Conservation (phyloP, 2,113 vertebrate genomes). For the Oncorhynchus clarkii region DNA sequence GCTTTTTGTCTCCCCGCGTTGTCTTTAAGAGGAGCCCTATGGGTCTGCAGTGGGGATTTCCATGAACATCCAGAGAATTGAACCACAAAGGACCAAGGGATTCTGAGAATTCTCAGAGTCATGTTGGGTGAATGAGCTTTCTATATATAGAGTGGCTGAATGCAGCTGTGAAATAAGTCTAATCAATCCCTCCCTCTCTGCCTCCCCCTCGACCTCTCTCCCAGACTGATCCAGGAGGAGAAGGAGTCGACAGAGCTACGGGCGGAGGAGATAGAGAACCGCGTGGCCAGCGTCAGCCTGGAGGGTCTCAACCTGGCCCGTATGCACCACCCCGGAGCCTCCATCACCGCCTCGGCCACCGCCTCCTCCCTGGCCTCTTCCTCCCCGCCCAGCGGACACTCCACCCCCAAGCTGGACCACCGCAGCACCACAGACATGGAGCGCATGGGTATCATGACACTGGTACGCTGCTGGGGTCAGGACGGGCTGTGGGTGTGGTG, state of each 20-base stretch:
- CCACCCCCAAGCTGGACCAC: conserved; percentile 92
- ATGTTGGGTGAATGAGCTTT: background rate
- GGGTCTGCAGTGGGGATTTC: conserved; percentile 5
- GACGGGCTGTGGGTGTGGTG: background rate
- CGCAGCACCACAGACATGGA: conserved; percentile 95
- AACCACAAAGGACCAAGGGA: conserved; percentile 2
- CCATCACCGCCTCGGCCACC: conserved; percentile 93
- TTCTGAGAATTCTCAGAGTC: background rate
- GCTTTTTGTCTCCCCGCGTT: conserved; percentile 25
- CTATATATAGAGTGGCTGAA: background rate
- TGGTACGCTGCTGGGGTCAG: conserved; percentile 75
- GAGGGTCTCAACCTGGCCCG: conserved; percentile 95
- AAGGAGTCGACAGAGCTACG: conserved; percentile 97
- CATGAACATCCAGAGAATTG: conserved; percentile 19
- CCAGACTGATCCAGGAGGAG: conserved; percentile 96
- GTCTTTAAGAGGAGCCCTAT: conserved; percentile 35
- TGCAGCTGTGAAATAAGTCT: no score
- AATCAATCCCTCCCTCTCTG: background rate
- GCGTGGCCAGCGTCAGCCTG: conserved; percentile 94
- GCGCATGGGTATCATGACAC: conserved; percentile 95
- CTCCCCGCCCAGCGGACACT: conserved; percentile 96
- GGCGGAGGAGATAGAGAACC: conserved; percentile 96
- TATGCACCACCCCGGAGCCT: conserved; percentile 88
- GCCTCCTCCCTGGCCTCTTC: conserved; percentile 95
- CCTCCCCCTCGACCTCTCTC: background rate